These are phyloP conservation scores for Protophormia terraenovae DNA, from an alignment of 2,888 invertebrate genomes.

Conservation along the genomic window DNA sequence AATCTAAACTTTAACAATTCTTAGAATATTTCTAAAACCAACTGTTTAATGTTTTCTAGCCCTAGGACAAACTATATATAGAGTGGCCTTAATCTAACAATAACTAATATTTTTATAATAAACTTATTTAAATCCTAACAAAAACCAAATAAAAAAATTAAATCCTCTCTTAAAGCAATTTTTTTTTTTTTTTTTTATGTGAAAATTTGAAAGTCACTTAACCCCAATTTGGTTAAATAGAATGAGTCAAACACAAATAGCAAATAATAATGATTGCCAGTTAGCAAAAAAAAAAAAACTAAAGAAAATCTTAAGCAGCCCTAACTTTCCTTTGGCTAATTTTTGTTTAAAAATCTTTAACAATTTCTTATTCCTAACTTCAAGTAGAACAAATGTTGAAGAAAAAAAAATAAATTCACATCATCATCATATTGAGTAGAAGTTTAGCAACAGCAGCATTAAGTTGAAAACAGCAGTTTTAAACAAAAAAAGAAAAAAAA, in stretches of 20 bases:
- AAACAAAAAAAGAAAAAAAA: slow-evolving; percentile 8
- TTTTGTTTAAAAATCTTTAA: slow-evolving; percentile 42
- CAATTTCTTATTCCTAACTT: background rate
- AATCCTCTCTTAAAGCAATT: background rate
- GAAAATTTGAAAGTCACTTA: slow-evolving; percentile 68
- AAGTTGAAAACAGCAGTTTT: background rate
- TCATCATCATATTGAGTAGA: background rate
- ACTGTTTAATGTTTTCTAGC: slow-evolving; percentile 1
- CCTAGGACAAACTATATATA: background rate
- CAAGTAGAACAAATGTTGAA: slow-evolving; percentile 39
- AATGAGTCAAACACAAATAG: slow-evolving; percentile 17
- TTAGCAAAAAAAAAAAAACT: background rate
- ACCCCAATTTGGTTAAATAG: slow-evolving; percentile 60
- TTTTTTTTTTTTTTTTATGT: slow-evolving; percentile 26
- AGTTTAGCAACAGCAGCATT: background rate
- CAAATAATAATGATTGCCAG: slow-evolving; percentile 41
- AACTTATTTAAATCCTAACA: slow-evolving; percentile 36
- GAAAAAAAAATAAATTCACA: slow-evolving; percentile 37
- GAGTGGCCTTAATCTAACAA: slow-evolving; percentile 41
- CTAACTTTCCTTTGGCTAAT: slow-evolving; percentile 71
- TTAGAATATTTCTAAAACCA: background rate
- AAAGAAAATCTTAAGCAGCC: slow-evolving; percentile 39
- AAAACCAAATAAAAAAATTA: background rate
- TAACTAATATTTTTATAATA: slow-evolving; percentile 39
- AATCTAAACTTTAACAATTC: background rate